Evolutionary conservation across 2,797 vertebrate genomes (phyloP), one percentile per base, ranked within the genome.

Genomic region (Tympanoctomys barrerae): DNA sequence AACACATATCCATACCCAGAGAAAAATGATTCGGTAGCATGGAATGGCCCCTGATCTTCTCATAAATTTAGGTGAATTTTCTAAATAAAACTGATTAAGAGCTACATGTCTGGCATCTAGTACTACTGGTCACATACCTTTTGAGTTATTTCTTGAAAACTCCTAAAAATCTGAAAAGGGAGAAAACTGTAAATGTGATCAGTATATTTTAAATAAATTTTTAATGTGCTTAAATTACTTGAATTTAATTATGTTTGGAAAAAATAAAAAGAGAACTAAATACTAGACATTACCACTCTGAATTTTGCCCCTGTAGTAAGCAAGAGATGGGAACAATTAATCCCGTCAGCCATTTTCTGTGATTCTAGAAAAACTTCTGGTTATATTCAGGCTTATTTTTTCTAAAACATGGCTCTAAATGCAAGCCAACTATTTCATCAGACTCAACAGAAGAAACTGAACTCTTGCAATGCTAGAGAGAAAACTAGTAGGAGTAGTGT

Each of bases 361-460:
- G 31, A 46, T 61, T 87, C 89, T 79, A 61, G 83, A 87, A 92
- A 77, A 78, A 81, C 85, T 62, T 92, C 82, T 95, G 75, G n/a
- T 66, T 86, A 82, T 78, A 90, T 46, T 42, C 42, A 75, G 71
- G 36, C 49, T 90, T 95, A 39, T 97, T 75, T 94, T 81, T 93
- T 86, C 66, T 95, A 80, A 96, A 94, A 82, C 4, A 31, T 66
- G 68, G 33, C 42, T 54, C 86, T 89, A 92, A 84, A 73, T 68
- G 26, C 66, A 94, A 95, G 77, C 68, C 92, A 87, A 70, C 66
- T 73, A 33, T 95, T 95, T 95, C 87, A 78, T 91, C 75, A 96
- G 70, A 87, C 10, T 91, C 31, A 89, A 62, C 81, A 93, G 46
- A 96, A 96, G 89, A 94, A 95, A 57, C 79, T 39, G 39, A 87